phyloP scores from a whole-genome alignment of 2,888 invertebrate species.

The Asteroscopus sphinx region DNA sequence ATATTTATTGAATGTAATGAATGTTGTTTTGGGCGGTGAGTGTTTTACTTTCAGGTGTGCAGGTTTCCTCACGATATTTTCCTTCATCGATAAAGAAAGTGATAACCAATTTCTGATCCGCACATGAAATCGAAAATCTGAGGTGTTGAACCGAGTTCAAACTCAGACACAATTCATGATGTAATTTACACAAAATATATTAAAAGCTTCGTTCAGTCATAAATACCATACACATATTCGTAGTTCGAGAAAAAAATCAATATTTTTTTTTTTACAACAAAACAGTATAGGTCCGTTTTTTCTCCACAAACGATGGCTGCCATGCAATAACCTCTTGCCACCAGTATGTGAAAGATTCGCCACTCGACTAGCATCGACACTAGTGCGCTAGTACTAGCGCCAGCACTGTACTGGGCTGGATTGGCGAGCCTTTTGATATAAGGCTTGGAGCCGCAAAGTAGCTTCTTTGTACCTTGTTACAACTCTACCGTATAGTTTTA shows the following conservation, averaged over 20 bases:
- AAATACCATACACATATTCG: no score
- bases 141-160: no score
- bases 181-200: no score
- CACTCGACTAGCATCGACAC: conserved; percentile 50
- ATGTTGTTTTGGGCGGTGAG: no score
- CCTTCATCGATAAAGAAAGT: no score
- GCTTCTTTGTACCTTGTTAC: conserved; percentile 14
- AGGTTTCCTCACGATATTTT: no score
- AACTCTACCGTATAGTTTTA: neutral
- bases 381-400: conserved; percentile 45
- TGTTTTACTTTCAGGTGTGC: no score
- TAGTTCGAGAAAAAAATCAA: neutral
- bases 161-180: no score
- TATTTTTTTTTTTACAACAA: neutral
- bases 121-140: no score
- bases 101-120: no score
- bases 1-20: no score
- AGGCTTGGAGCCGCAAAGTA: conserved; percentile 9
- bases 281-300: neutral
- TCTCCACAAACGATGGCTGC: conserved; percentile 24
- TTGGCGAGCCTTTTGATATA: conserved; percentile 25
- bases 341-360: conserved; percentile 55
- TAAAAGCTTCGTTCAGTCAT: no score
- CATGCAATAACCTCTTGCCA: conserved; percentile 53
- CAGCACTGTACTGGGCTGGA: conserved; percentile 35